phyloP scores from a whole-genome alignment of 2,797 vertebrate species.

The Gorsachius magnificus region DNA sequence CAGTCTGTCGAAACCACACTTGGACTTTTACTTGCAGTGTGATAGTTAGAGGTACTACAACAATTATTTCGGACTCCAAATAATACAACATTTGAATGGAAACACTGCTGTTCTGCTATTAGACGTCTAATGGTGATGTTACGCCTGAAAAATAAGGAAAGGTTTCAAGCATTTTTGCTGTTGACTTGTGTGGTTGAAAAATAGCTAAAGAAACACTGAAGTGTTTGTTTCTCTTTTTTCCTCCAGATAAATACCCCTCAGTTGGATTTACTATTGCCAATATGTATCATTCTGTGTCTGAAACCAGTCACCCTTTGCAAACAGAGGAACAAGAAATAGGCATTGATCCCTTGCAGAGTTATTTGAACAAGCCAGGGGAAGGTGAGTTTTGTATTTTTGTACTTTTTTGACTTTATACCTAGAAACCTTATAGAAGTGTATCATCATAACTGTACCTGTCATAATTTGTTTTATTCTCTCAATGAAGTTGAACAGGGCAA shows the following conservation, averaged over 20 bases:
- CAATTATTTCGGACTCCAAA: neutral
- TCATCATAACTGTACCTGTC: neutral
- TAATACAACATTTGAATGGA: neutral
- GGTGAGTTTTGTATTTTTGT: conserved; percentile 72
- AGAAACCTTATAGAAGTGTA: neutral
- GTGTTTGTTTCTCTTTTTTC: neutral
- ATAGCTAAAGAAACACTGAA: neutral
- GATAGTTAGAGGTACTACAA: neutral
- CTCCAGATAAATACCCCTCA: conserved; percentile 39
- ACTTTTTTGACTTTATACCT: neutral
- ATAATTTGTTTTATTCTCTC: neutral
- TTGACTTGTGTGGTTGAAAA: neutral
- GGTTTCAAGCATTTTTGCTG: neutral
- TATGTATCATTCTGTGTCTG: conserved; percentile 93
- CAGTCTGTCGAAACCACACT: neutral
- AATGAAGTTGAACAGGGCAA: neutral
- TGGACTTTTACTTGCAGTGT: neutral
- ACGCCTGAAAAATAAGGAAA: neutral
- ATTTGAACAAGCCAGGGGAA: conserved; percentile 81
- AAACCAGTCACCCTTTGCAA: conserved; percentile 93
- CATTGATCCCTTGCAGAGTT: conserved; percentile 89
- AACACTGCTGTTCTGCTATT: neutral
- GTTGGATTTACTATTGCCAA: conserved; percentile 42
- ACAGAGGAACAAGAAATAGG: conserved; percentile 94
- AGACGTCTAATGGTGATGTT: neutral